Evolutionary conservation across 2,888 invertebrate species (phyloP), one percentile per base, ranked within the genome.

Genomic region (Eupithecia vulgata): DNA sequence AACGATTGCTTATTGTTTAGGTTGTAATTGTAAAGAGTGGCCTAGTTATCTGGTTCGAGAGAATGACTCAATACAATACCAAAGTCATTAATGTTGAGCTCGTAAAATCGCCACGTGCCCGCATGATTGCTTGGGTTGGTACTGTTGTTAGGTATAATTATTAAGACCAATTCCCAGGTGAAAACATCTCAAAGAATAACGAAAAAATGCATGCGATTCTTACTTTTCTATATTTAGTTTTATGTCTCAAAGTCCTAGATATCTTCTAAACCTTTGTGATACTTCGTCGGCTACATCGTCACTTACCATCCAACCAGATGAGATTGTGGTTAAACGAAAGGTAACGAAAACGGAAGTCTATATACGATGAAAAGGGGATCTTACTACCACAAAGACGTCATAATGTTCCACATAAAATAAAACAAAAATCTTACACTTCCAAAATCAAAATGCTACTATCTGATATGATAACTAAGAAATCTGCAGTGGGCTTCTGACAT

Each of bases 401-500:
- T n/a, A 30, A 30, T 59, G 62, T 37, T 10, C 17, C 37, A n/a
- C 64, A 37, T 4, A 64, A 40, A 42, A 65, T 30, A 65, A 21
- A 65, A 12, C 7, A 40, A 40, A 37, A 65, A 25, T 40, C 21
- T 67, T 52, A 15, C 52, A 52, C 17, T 62, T 35, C 37, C 12
- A 67, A 67, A 42, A 65, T 65, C 40, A 65, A 65, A 65, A 40
- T 40, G 37, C 5, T 65, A 12, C 65, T 65, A 65, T 65, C 65
- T 40, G 65, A 40, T 65, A 84, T 40, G 65, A 40, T 65, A 84
- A 81, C 74, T 74, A 81, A 72, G 72, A 85, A 88, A 87, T 87
- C 86, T 85, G 78, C 76, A 74, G 75, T 71, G 81, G 81, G 79
- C 82, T 81, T 79, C 82, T 81, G 83, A 82, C 84, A 81, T 57